These are phyloP conservation scores for Haemorhous mexicanus DNA, from an alignment of 2,113 vertebrate species.

Conservation along the genomic window DNA sequence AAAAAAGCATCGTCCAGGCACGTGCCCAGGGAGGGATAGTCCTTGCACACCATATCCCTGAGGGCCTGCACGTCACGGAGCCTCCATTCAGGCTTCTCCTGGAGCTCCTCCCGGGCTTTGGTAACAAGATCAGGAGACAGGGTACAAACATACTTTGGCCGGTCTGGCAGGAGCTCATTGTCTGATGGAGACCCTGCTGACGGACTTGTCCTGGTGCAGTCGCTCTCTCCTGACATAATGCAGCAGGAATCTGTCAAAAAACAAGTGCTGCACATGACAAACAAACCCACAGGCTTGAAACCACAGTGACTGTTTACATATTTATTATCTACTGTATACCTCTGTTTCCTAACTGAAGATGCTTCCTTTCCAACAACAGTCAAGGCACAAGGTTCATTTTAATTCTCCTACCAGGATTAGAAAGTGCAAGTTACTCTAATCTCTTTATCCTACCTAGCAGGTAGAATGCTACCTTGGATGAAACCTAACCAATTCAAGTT, in stretches of 20 bases:
- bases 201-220: slow-evolving; percentile 78
- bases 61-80: slow-evolving; percentile 93
- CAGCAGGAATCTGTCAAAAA: slow-evolving; percentile 49
- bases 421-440: not conserved
- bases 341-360: not conserved
- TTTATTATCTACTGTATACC: not conserved
- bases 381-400: not conserved
- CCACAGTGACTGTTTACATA: not conserved
- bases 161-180: slow-evolving; percentile 70
- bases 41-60: slow-evolving; percentile 95
- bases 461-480: not conserved
- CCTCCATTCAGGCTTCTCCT: slow-evolving; percentile 97
- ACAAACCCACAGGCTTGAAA: not conserved
- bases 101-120: slow-evolving; percentile 94
- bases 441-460: not conserved
- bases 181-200: slow-evolving; percentile 70
- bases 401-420: not conserved
- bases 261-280: not conserved
- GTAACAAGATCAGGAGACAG: slow-evolving; percentile 88
- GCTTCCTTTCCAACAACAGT: not conserved
- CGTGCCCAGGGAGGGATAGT: slow-evolving; percentile 87
- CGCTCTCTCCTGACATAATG: slow-evolving; percentile 90
- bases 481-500: not conserved
- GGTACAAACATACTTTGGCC: slow-evolving; percentile 84
- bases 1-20: slow-evolving; percentile 91